phyloP scores from a whole-genome alignment of 2,888 invertebrate genomes.

The Synanthedon formicaeformis region DNA sequence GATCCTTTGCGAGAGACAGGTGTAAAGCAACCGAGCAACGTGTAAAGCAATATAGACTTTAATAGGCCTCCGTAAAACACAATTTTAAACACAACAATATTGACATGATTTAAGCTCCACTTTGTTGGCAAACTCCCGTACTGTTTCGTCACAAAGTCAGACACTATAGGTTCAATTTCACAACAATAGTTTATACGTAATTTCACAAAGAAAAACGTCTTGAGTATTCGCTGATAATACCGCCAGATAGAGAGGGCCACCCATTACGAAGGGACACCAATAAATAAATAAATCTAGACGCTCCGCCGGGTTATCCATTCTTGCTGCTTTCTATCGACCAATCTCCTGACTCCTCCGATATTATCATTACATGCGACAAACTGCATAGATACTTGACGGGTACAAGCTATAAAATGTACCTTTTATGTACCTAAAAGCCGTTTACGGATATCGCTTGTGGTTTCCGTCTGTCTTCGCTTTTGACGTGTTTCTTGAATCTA shows the following conservation, averaged over 20 bases:
- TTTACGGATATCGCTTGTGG: background rate
- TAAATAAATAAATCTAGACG: slow-evolving; percentile 27
- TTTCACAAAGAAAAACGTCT: slow-evolving; percentile 2
- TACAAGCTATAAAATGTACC: slow-evolving; percentile 15
- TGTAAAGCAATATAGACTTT: slow-evolving; percentile 18
- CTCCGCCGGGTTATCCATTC: slow-evolving; percentile 29
- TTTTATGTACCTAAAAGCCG: background rate
- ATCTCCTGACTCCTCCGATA: slow-evolving; percentile 17
- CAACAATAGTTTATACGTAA: slow-evolving; percentile 1
- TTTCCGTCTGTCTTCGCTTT: background rate
- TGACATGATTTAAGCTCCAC: slow-evolving; percentile 32
- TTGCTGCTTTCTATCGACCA: slow-evolving; percentile 30
- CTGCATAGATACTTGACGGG: slow-evolving; percentile 24
- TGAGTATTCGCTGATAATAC: background rate
- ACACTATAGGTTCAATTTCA: slow-evolving; percentile 1
- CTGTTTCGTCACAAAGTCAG: slow-evolving; percentile 36
- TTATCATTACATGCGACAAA: slow-evolving; percentile 27
- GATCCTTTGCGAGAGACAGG: slow-evolving; percentile 51
- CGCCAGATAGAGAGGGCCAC: slow-evolving; percentile 26
- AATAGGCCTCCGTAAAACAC: slow-evolving; percentile 23
- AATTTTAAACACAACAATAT: slow-evolving; percentile 16
- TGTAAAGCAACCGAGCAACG: slow-evolving; percentile 28
- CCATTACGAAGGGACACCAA: slow-evolving; percentile 30
- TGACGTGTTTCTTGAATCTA: background rate
- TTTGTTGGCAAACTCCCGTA: slow-evolving; percentile 36